Percentiles rank a stretch among this genome's conserved stretches.
phyloP scores from a whole-genome alignment of 1,140 invertebrate genomes.

The Mya arenaria region DNA sequence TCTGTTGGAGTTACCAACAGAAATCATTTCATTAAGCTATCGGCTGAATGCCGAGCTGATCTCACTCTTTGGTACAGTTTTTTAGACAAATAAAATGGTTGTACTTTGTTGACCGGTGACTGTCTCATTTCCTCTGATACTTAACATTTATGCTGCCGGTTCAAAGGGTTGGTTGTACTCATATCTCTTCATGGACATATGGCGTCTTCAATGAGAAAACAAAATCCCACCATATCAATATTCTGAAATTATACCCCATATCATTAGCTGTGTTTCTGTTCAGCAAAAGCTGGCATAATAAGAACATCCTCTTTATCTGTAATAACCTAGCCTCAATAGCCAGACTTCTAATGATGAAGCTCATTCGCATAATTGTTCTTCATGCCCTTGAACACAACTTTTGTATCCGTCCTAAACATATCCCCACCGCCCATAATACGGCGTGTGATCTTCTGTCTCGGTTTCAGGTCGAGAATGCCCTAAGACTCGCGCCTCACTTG shows the following conservation, averaged over 20 bases:
- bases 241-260: background rate
- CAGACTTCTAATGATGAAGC: conserved; percentile 5
- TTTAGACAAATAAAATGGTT: background rate
- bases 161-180: conserved; percentile 1
- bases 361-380: conserved; percentile 11
- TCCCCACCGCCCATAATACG: background rate
- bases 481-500: background rate
- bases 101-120: background rate
- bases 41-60: background rate
- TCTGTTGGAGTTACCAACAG: background rate
- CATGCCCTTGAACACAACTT: background rate
- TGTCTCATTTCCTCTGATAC: background rate
- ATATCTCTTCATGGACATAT: background rate
- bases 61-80: background rate
- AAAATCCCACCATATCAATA: background rate
- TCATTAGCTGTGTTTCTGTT: background rate
- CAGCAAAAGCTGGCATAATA: background rate
- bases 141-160: background rate
- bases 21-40: background rate
- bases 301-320: conserved; percentile 21
- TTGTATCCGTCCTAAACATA: background rate
- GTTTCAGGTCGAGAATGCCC: conserved; percentile 16
- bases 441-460: conserved; percentile 10
- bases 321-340: no score
- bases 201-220: background rate